Conservation (phyloP, 2,113 vertebrate genomes). For the Okapia johnstoni region DNA sequence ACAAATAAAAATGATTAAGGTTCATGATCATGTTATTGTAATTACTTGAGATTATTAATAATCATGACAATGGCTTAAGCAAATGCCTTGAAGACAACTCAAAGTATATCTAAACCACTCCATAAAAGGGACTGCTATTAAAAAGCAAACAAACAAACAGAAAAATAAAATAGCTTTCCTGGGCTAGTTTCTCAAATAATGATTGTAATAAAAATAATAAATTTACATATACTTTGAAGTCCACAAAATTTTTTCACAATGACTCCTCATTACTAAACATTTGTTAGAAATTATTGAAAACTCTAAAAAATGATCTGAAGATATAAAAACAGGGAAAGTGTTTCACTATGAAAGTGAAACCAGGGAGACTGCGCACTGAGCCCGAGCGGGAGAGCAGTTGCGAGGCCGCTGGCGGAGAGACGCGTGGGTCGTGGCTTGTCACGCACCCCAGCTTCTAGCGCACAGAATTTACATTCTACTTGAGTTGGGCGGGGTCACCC, state of each 20-base stretch:
- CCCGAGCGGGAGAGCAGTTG: no score
- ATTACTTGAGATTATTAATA: not conserved
- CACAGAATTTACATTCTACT: not conserved
- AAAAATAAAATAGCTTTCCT: not conserved
- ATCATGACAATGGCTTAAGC: not conserved
- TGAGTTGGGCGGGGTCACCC: not conserved
- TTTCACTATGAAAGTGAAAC: not conserved
- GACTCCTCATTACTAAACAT: not conserved
- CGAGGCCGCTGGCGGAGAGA: no score
- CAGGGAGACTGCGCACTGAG: no score
- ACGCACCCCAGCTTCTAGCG: no score
- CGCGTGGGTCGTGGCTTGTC: no score
- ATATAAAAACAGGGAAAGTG: not conserved
- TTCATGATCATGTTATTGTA: not conserved
- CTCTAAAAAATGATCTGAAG: not conserved
- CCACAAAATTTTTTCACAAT: not conserved
- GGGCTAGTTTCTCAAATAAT: not conserved
- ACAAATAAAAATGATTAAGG: not conserved
- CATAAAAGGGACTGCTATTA: not conserved
- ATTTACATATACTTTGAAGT: not conserved
- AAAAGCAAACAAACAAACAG: not conserved
- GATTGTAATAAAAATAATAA: not conserved
- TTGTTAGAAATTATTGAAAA: not conserved
- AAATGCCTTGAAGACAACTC: not conserved
- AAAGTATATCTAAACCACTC: not conserved